Conservation (phyloP, 2,888 invertebrate genomes). For the Acrobasis repandana region DNA sequence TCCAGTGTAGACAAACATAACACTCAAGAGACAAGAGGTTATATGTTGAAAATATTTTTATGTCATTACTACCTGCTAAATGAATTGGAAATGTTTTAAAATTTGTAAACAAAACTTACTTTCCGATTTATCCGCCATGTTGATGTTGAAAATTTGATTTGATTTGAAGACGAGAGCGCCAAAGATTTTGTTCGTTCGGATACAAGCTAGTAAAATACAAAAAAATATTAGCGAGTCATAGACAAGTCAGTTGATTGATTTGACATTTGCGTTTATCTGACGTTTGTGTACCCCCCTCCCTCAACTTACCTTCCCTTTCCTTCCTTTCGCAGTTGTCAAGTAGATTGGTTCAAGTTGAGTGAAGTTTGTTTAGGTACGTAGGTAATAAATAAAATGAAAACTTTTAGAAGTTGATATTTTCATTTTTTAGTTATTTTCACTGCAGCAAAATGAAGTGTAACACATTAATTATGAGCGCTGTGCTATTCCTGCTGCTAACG, state of each 20-base stretch:
- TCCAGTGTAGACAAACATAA: conserved; percentile 20
- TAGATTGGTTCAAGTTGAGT: background rate
- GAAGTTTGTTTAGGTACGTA: background rate
- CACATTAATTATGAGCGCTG: conserved; percentile 41
- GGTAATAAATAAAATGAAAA: conserved; percentile 16
- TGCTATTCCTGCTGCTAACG: conserved; percentile 46
- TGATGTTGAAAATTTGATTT: conserved; percentile 80
- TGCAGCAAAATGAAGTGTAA: conserved; percentile 44
- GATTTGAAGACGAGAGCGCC: conserved; percentile 74
- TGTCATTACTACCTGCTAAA: background rate
- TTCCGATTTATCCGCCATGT: conserved; percentile 92
- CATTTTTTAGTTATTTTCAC: background rate
- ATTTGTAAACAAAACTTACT: conserved; percentile 85
- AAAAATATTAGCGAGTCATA: background rate
- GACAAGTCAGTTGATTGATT: background rate
- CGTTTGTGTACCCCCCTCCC: too few species aligned
- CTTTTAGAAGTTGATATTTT: conserved; percentile 4
- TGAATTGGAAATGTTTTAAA: conserved; percentile 24
- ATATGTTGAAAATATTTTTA: background rate
- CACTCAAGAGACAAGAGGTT: background rate
- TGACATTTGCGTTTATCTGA: too few species aligned
- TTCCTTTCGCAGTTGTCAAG: too few species aligned
- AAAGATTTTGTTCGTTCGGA: conserved; percentile 50
- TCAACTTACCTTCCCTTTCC: too few species aligned
- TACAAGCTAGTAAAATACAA: conserved; percentile 25